phyloP scores from a whole-genome alignment of 2,797 vertebrate species.

The Etheostoma perlongum region DNA sequence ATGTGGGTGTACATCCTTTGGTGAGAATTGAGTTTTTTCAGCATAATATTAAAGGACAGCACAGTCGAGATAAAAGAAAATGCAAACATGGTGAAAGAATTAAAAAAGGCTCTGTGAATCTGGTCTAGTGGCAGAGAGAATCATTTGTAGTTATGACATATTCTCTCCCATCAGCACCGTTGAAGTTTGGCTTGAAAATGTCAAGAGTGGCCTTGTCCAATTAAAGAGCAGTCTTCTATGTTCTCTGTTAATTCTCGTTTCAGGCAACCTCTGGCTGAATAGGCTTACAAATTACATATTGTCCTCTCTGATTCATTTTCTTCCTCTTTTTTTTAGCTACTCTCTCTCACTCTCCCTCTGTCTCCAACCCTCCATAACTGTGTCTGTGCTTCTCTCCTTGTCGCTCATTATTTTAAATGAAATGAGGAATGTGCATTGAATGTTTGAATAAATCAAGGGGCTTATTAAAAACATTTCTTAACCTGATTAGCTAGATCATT shows the following conservation, averaged over 20 bases:
- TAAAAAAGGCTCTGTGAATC: conserved; percentile 39
- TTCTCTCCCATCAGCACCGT: conserved; percentile 59
- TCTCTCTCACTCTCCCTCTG: conserved; percentile 40
- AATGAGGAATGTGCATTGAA: conserved; percentile 80
- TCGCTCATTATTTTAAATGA: conserved; percentile 81
- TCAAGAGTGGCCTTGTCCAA: conserved; percentile 80
- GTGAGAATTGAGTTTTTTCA: conserved; percentile 4
- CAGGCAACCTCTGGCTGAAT: conserved; percentile 79
- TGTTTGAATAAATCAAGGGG: conserved; percentile 82
- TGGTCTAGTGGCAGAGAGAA: conserved; percentile 53
- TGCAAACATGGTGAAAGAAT: conserved; percentile 34
- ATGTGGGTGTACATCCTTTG: not conserved
- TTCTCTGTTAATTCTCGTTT: conserved; percentile 77
- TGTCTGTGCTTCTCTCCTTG: conserved; percentile 60
- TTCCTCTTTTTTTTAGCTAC: conserved; percentile 58
- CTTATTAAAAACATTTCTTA: conserved; percentile 76
- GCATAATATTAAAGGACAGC: conserved; percentile 29
- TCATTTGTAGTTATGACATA: conserved; percentile 76
- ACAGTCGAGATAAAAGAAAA: conserved; percentile 35
- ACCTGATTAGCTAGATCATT: conserved; percentile 78
- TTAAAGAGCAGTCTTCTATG: conserved; percentile 78
- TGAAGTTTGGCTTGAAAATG: conserved; percentile 78
- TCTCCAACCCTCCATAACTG: conserved; percentile 28
- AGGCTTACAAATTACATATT: conserved; percentile 83
- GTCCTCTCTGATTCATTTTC: conserved; percentile 77